These are phyloP conservation scores for Vannuccia rotundouncinata DNA, from an alignment of 2,888 invertebrate species.

Conservation along the genomic window DNA sequence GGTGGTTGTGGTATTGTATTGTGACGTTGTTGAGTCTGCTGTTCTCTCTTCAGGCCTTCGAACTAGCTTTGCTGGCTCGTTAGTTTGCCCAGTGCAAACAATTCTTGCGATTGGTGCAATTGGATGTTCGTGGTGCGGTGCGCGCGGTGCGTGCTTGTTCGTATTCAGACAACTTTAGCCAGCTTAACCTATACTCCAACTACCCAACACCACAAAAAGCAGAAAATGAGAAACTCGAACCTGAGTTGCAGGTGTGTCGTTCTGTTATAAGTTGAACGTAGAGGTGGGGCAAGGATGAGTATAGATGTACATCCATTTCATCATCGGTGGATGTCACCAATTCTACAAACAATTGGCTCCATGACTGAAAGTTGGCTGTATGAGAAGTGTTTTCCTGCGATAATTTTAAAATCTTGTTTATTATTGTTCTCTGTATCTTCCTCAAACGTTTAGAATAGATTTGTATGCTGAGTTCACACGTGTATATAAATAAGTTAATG, in stretches of 20 bases:
- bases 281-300: not conserved
- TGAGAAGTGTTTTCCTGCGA: too few species aligned
- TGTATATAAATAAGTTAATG: too few species aligned
- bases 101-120: not conserved
- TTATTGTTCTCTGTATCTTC: too few species aligned
- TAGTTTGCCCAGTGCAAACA: conserved; percentile 23
- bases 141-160: too few species aligned
- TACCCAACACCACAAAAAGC: not conserved
- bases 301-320: not conserved
- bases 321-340: not conserved
- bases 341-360: too few species aligned
- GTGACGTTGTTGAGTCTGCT: not conserved
- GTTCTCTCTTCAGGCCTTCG: not conserved
- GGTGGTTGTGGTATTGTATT: not conserved
- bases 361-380: too few species aligned
- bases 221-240: not conserved
- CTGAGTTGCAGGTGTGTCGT: not conserved
- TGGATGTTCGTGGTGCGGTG: too few species aligned
- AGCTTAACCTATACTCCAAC: not conserved
- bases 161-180: too few species aligned
- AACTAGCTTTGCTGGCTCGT: not conserved
- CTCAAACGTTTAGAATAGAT: too few species aligned
- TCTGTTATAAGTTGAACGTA: not conserved
- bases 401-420: too few species aligned
- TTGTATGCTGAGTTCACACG: too few species aligned